Evolutionary conservation across 2,888 invertebrate species (phyloP), one percentile per base, ranked within the genome.

Genomic region (Drosophila emarginata): DNA sequence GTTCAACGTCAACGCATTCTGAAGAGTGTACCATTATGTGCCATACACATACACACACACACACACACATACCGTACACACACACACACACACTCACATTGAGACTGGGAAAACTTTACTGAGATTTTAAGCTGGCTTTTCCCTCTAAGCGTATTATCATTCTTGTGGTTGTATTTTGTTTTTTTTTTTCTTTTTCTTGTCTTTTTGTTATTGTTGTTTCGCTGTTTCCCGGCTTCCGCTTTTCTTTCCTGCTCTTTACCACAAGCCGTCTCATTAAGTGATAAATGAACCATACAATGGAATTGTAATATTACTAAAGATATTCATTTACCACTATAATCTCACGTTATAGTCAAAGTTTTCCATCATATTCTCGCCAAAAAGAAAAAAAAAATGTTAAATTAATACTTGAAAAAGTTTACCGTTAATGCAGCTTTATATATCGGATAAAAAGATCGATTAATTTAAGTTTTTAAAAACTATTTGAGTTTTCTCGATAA

Each of bases 1-100:
- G 69, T 77, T 76, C 79, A 79, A 73, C 77, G 78, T 79, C 78
- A 78, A 78, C 75, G 78, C 77, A 78, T 78, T 79, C 75, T 78
- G 70, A 79, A 78, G 78, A 75, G 80, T 59, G 45, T 70, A 58
- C 70, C 67, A 77, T 78, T 78, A 80, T 79, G 72, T 75, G 21
- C 32, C 64, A 36, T 37, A 58, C 63, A 60, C 39, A 60, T 40
- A 60, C 60, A 52, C 54, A 54, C 51, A 54, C 40, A 56, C 54
- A 52, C 39, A 54, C 23, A 32, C 26, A 67, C 15, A 52, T 1
- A 9, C 32, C 6, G n/a, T 28, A 28, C 6, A 28, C 12, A 72
- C 59, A 57, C 39, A 58, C 23, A 37, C 37, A 67, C 21, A 52
- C 28, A 57, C 7, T 52, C 7, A 26, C 21, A 54, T 40, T 52